Evolutionary conservation across 2,113 vertebrate species (phyloP), one percentile per base, ranked within the genome.

Genomic region (Syngnathus typhle): DNA sequence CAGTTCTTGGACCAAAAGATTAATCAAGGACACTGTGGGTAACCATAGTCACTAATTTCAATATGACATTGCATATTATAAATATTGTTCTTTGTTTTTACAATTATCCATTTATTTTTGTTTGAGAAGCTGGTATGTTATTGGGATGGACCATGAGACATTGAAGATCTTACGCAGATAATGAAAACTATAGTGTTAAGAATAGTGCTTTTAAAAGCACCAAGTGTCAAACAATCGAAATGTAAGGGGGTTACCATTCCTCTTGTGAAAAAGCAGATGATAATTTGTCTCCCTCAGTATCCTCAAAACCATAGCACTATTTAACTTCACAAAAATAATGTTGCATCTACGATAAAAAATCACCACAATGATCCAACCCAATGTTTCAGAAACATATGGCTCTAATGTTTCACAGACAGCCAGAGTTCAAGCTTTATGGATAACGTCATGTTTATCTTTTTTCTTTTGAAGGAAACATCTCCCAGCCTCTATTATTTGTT

Each of bases 261-360:
- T 32, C 27, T 32, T 32, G 27, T 32, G 27, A 46, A 46, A 43
- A 62, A 65, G 72, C 56, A 64, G 16, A 23, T 15, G 60, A 41
- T 70, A 67, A 56, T 75, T 60, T 6, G 41, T 77, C 67, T 66
- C 60, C 6, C 1, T 6, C 32, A 43, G 13, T 16, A 52, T 63
- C 52, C 60, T 74, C 51, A 73, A 64, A 43, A 68, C n/a, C 0
- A 59, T 27, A 51, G 46, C 52, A 2, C 16, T 51, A 51, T 51
- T 51, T 51, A 51, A 51, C 27, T 19, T 3, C 27, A 65, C 63
- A 69, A 68, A 73, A 71, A 73, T 13, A 47, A 68, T 59, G 11
- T 49, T 0, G 32, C 39, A 8, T 13, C 46, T 66, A 36, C 11
- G 27, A 11, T 67, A n/a, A 36, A 47, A 32, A 6, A 51, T 59